A percentile compares a stretch with the other conserved stretches of the same genome.
Conservation (phyloP, 1,140 invertebrate species). For the Drosophila nikananu region DNA sequence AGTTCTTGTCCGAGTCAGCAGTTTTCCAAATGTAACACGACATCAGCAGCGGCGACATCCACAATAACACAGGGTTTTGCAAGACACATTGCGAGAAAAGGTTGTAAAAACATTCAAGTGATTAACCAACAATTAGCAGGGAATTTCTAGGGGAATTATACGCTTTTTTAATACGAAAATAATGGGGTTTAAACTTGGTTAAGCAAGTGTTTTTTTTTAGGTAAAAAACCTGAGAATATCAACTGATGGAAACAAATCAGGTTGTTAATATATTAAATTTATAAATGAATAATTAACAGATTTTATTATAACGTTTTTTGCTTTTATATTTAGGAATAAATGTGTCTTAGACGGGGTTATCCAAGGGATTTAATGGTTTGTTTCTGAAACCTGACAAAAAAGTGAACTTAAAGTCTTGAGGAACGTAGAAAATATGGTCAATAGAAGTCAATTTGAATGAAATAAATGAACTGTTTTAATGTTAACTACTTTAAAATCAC, state of each 20-base stretch:
- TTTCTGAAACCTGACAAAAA: background rate
- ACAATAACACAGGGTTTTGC: constrained; percentile 55
- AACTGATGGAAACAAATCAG: background rate
- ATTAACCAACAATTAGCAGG: background rate
- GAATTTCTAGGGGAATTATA: background rate
- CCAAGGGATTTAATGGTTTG: background rate
- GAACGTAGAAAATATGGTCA: background rate
- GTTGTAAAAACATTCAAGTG: background rate
- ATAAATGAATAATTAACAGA: background rate
- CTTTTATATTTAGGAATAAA: background rate
- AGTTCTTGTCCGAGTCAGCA: constrained; percentile 60
- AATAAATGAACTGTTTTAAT: too few species aligned
- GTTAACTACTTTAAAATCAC: background rate
- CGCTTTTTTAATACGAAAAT: too few species aligned
- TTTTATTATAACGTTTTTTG: background rate
- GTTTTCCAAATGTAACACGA: constrained; percentile 51
- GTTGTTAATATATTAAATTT: background rate
- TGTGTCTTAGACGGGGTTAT: background rate
- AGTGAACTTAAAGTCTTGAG: background rate
- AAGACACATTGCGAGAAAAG: constrained; percentile 52
- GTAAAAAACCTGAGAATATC: too few species aligned
- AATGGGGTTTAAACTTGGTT: background rate
- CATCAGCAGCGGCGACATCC: constrained; percentile 22
- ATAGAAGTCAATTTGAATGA: too few species aligned
- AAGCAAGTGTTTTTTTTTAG: background rate